A percentile compares a stretch with the other conserved stretches of the same genome.
phyloP scores from a whole-genome alignment of 2,797 vertebrate species.

The Menidia menidia region DNA sequence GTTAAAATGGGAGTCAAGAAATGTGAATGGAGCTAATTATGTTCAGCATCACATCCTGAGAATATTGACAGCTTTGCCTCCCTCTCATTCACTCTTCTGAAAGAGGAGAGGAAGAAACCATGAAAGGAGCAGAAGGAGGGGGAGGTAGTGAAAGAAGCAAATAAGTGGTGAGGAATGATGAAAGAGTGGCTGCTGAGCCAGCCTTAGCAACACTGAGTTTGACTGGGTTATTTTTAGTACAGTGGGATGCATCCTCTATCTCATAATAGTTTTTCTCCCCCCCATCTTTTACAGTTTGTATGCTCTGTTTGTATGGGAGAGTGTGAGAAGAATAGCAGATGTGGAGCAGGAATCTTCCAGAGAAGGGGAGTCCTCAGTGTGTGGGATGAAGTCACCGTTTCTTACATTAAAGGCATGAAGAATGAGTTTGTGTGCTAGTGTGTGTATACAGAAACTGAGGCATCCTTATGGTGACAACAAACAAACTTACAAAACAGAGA shows the following conservation, averaged over 20 bases:
- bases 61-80: slow-evolving; percentile 26
- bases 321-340: slow-evolving; percentile 33
- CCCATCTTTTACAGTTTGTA: slow-evolving; percentile 46
- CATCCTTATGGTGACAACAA: slow-evolving; percentile 14
- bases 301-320: slow-evolving; percentile 61
- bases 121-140: slow-evolving; percentile 16
- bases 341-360: slow-evolving; percentile 58
- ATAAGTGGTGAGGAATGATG: slow-evolving; percentile 65
- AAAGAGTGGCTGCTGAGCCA: slow-evolving; percentile 75
- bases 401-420: slow-evolving; percentile 34
- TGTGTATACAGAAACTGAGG: slow-evolving; percentile 4
- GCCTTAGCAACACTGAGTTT: slow-evolving; percentile 86
- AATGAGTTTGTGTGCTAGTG: slow-evolving; percentile 6
- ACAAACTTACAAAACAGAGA: not conserved
- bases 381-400: slow-evolving; percentile 52
- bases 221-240: slow-evolving; percentile 85
- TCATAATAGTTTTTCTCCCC: slow-evolving; percentile 52
- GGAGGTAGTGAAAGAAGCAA: slow-evolving; percentile 37
- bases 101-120: slow-evolving; percentile 4
- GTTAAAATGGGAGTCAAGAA: slow-evolving; percentile 35
- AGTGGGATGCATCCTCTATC: slow-evolving; percentile 71
- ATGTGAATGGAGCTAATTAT: slow-evolving; percentile 54
- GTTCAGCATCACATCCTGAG: slow-evolving; percentile 27
- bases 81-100: slow-evolving; percentile 27
- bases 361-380: slow-evolving; percentile 67